These are phyloP conservation scores for Trichogramma dendrolimi DNA, from an alignment of 2,888 invertebrate genomes.

Conservation along the genomic window DNA sequence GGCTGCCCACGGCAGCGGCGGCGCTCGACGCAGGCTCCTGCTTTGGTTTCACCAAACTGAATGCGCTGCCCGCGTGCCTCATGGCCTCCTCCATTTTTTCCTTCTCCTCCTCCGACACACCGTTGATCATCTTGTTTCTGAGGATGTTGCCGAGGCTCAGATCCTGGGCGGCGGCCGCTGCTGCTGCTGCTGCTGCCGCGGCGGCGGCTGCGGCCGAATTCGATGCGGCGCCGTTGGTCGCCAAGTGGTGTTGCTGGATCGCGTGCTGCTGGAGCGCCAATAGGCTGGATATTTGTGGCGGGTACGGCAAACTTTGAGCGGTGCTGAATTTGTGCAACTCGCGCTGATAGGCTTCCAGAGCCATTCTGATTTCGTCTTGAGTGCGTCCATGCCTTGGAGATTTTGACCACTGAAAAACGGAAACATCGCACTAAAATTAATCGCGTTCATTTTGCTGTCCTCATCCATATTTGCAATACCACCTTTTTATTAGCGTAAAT, in stretches of 20 bases:
- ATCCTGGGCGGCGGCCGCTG: conserved; percentile 67
- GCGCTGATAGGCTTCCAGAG: conserved; percentile 86
- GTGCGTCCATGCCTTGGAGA: conserved; percentile 54
- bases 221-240: conserved; percentile 48
- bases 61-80: conserved; percentile 77
- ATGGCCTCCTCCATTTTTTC: conserved; percentile 68
- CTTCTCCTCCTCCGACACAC: conserved; percentile 66
- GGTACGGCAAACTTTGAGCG: conserved; percentile 60
- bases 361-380: conserved; percentile 85
- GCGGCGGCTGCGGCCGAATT: conserved; percentile 55
- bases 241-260: conserved; percentile 53
- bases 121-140: conserved; percentile 59
- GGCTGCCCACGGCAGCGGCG: conserved; percentile 52
- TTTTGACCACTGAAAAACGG: conserved; percentile 72
- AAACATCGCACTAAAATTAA: conserved; percentile 62
- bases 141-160: conserved; percentile 73
- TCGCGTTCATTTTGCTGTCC: conserved; percentile 52
- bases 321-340: conserved; percentile 86
- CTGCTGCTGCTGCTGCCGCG: conserved; percentile 64
- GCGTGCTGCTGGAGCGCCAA: conserved; percentile 76
- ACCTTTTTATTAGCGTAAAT: neutral
- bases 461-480: conserved; percentile 36
- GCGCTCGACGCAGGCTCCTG: conserved; percentile 58
- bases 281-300: conserved; percentile 56
- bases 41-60: conserved; percentile 83